Percentiles rank a stretch among this genome's conserved stretches.
phyloP scores from a whole-genome alignment of 2,888 invertebrate genomes.

The Mycalesis mineus region DNA sequence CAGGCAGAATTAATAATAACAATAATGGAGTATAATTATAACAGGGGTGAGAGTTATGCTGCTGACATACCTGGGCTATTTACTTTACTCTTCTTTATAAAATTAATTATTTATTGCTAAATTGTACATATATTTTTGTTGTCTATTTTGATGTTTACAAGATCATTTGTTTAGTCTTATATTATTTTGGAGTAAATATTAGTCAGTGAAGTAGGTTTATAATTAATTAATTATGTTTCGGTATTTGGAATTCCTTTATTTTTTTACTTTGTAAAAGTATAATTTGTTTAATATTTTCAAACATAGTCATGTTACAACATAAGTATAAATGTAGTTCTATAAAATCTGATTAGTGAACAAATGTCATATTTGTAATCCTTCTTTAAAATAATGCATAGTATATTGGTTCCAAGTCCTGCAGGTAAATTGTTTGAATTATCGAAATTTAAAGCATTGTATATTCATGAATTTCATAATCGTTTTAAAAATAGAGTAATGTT shows the following conservation, averaged over 20 bases:
- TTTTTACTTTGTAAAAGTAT: constrained; percentile 28
- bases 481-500: constrained; percentile 20
- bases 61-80: constrained; percentile 20
- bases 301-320: constrained; percentile 66
- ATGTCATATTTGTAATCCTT: constrained; percentile 56
- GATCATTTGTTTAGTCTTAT: constrained; percentile 50
- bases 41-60: neutral
- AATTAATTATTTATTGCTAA: constrained; percentile 71
- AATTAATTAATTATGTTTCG: neutral
- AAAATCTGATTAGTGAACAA: constrained; percentile 53
- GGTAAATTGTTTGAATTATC: constrained; percentile 11
- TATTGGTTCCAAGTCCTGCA: constrained; percentile 37
- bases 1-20: too few relatives aligned
- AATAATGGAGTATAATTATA: too few relatives aligned
- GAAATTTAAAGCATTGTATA: constrained; percentile 4
- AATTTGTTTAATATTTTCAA: constrained; percentile 51
- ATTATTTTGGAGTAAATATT: constrained; percentile 40
- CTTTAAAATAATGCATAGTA: constrained; percentile 37
- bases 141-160: constrained; percentile 73
- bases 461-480: constrained; percentile 16
- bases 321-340: constrained; percentile 63
- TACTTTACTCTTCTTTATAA: constrained; percentile 45
- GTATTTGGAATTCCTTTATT: constrained; percentile 34
- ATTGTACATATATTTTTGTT: constrained; percentile 76
- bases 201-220: constrained; percentile 31